Base-by-base conservation (phyloP, 2,797 vertebrate species). In the Bradypus variegatus region DNA sequence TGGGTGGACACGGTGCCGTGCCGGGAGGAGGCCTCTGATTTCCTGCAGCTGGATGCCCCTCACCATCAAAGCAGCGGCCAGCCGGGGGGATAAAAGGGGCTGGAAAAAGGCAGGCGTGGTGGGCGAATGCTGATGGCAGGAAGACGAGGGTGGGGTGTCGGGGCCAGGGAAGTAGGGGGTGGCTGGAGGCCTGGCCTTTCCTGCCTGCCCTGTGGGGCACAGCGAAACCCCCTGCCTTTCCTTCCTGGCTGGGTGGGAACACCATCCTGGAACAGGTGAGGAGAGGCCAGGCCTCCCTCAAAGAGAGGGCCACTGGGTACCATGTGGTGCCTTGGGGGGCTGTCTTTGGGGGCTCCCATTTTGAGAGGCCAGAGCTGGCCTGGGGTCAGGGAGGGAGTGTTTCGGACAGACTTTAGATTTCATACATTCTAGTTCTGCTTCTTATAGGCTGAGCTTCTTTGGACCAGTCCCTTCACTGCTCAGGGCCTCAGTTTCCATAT, bases 1-100 rank as follows among this genome's bases (percentile, higher is more conserved):
- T 33, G 19, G 53, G 21, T 0, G 76, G 73, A 58, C 23, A 3
- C 41, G 90, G n/a, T 25, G 3, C 41, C 88, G 41, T 33, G 85
- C 91, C 92, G 41, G 60, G 93, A 92, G 89, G 95, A 95, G 41
- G 82, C 33, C 91, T 96, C 92, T 21, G 95, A 84, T 93, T 96
- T 96, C 93, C 95, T 91, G 89, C 76, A 53, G 87, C 94, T 84
- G 94, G 91, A 91, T 92, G 92, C 88, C 72, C 76, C 91, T 82
- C 89, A 94, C 95, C 91, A 95, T 93, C 95, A 92, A 94, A 95
- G 72, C 0, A 3, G 81, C 80, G 60, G 53, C 50, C 31, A 65
- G 84, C 53, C 36, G 10, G 67, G 86, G 83, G 7, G 1, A 50
- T 50, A 1, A 1, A 58, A 77, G 83, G 65, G 85, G 79, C 38